Evolutionary conservation across 2,888 invertebrate genomes (phyloP).

Genomic region (Heterodera filipjevi): DNA sequence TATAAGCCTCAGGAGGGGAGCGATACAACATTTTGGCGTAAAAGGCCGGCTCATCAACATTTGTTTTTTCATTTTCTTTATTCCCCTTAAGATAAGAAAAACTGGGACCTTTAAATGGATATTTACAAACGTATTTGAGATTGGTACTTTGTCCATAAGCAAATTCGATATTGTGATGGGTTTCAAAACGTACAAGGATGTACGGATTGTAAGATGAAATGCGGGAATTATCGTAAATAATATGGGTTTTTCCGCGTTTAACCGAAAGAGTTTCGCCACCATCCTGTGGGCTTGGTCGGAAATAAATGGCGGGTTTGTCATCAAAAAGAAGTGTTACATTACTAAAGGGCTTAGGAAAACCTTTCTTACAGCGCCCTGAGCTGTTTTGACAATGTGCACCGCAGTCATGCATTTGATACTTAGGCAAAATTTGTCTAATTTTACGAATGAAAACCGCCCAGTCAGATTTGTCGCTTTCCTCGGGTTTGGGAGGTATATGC

Average conservation of each 20-base stretch:
- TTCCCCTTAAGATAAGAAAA: conserved; percentile 12
- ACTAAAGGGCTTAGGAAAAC: conserved; percentile 62
- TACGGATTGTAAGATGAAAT: conserved; percentile 66
- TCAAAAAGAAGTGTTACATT: conserved; percentile 50
- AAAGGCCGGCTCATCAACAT: conserved; percentile 20
- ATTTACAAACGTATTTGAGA: conserved; percentile 16
- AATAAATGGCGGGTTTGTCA: conserved; percentile 12
- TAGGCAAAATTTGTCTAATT: conserved; percentile 58
- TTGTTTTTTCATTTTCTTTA: neutral
- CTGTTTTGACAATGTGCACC: neutral
- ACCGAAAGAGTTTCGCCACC: conserved; percentile 3
- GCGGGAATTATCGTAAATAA: conserved; percentile 59
- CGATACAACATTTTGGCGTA: conserved; percentile 10
- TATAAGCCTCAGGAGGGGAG: conserved; percentile 4
- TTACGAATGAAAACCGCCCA: conserved; percentile 35
- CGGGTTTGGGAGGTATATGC: conserved; percentile 7
- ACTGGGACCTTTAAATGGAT: conserved; percentile 16
- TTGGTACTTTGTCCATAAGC: conserved; percentile 9
- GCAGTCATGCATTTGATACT: conserved; percentile 63
- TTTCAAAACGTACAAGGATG: conserved; percentile 41
- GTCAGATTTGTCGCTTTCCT: neutral
- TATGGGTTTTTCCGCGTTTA: neutral
- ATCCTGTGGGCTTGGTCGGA: conserved; percentile 14
- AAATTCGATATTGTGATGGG: conserved; percentile 55
- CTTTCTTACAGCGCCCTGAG: conserved; percentile 63